Evolutionary conservation across 53 echinoderm and acorn worm species (phyloP).

Genomic region (Pentamera pediparva): DNA sequence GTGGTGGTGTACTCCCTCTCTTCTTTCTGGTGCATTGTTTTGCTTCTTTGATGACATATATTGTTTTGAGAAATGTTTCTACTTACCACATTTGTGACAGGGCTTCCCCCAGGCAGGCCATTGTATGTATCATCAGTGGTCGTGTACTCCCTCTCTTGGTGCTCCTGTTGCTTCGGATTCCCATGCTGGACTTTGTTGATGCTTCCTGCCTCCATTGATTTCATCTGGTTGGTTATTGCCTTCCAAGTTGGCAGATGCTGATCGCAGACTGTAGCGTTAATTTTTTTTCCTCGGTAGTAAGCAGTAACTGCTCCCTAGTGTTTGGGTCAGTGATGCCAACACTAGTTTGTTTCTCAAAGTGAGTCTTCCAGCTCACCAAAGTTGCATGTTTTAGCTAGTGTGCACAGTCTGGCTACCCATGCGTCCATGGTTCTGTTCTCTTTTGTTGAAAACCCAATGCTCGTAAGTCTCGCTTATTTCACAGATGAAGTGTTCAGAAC

Average conservation of each 20-base stretch:
- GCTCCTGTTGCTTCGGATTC: background rate
- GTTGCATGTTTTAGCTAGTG: slow-evolving; percentile 52
- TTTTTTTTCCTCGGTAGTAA: slow-evolving; percentile 21
- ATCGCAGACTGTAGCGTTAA: slow-evolving; percentile 38
- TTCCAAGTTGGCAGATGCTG: slow-evolving; percentile 54
- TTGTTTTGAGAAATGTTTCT: slow-evolving; percentile 24
- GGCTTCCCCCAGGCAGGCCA: slow-evolving; percentile 52
- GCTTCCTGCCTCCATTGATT: slow-evolving; percentile 27
- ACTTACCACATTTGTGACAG: slow-evolving; percentile 35
- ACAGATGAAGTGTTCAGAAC: slow-evolving; percentile 42
- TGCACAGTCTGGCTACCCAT: slow-evolving; percentile 43
- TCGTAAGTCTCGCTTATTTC: slow-evolving; percentile 44
- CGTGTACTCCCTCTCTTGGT: too few species aligned
- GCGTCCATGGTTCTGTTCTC: slow-evolving; percentile 44
- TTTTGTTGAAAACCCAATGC: slow-evolving; percentile 47
- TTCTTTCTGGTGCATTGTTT: background rate
- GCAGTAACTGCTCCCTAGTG: slow-evolving; percentile 50
- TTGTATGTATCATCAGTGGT: too few species aligned
- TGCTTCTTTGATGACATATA: background rate
- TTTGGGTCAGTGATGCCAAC: slow-evolving; percentile 35
- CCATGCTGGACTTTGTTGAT: slow-evolving; percentile 27
- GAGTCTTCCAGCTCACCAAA: slow-evolving; percentile 45
- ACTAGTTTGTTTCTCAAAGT: slow-evolving; percentile 37
- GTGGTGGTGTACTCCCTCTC: too few species aligned
- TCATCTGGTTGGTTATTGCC: slow-evolving; percentile 41